Percentiles rank a stretch among this genome's conserved stretches.
Conservation (phyloP, 2,797 vertebrate species). For the Coluber constrictor region DNA sequence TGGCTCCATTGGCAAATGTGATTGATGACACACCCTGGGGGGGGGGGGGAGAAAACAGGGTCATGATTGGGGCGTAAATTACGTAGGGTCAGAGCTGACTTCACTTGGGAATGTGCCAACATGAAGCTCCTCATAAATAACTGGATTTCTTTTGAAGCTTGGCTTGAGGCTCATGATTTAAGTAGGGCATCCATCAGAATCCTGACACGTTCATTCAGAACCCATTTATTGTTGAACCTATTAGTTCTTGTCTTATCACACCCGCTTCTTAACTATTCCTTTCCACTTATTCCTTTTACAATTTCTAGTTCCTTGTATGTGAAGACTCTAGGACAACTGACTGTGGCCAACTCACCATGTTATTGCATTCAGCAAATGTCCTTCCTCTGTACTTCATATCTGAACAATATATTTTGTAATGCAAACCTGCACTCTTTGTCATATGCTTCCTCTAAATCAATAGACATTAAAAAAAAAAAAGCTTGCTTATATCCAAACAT, state of each 20-base stretch:
- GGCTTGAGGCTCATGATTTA: too few relatives aligned
- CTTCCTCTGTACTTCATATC: background rate
- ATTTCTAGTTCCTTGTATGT: background rate
- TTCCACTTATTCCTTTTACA: too few relatives aligned
- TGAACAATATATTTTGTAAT: background rate
- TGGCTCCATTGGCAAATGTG: too few relatives aligned
- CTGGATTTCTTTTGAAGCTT: too few relatives aligned
- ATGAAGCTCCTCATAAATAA: too few relatives aligned
- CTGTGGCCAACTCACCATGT: background rate
- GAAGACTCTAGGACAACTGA: background rate
- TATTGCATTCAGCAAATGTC: background rate
- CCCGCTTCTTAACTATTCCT: background rate
- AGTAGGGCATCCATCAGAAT: too few relatives aligned
- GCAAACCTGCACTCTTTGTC: background rate
- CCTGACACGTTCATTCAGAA: background rate
- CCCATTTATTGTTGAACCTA: background rate
- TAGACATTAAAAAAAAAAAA: background rate
- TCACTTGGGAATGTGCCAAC: too few relatives aligned
- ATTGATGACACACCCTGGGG: too few relatives aligned
- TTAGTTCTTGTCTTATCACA: background rate
- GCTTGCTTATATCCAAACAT: background rate
- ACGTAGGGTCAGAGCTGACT: too few relatives aligned
- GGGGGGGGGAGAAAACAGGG: too few relatives aligned
- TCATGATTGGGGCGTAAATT: too few relatives aligned
- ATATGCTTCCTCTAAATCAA: background rate